A percentile compares a stretch with the other conserved stretches of the same genome.
These are phyloP conservation scores for Esperia sulphurella DNA, from an alignment of 2,888 invertebrate genomes.

Conservation along the genomic window DNA sequence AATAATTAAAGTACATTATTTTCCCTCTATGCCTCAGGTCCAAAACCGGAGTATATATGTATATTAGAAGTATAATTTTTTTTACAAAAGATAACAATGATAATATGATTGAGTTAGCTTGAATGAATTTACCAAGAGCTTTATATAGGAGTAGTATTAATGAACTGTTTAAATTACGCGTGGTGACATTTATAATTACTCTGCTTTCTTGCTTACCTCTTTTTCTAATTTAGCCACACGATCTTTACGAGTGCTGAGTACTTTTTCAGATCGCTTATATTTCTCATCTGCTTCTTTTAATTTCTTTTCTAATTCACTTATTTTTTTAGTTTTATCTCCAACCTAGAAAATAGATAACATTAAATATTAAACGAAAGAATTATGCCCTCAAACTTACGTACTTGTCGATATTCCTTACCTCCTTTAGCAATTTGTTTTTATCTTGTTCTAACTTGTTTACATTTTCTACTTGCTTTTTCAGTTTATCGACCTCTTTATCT, in stretches of 20 bases:
- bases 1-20: slow-evolving; percentile 24
- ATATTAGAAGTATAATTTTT: no score
- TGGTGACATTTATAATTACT: neutral
- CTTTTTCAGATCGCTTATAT: slow-evolving; percentile 78
- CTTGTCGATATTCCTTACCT: slow-evolving; percentile 49
- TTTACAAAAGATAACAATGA: no score
- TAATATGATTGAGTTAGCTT: no score
- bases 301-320: slow-evolving; percentile 82
- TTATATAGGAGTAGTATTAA: no score
- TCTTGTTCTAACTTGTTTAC: slow-evolving; percentile 72
- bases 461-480: slow-evolving; percentile 79
- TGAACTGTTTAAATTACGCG: no score
- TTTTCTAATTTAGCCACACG: slow-evolving; percentile 79
- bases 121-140: no score
- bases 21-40: neutral
- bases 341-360: slow-evolving; percentile 50
- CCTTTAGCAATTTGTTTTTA: slow-evolving; percentile 79
- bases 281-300: slow-evolving; percentile 84
- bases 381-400: no score
- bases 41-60: no score
- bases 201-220: slow-evolving; percentile 62
- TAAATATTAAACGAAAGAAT: neutral
- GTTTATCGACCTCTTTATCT: slow-evolving; percentile 80
- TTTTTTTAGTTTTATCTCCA: slow-evolving; percentile 81
- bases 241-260: slow-evolving; percentile 75